A percentile compares a stretch with the other conserved stretches of the same genome.
phyloP scores from a whole-genome alignment of 2,888 invertebrate species.

The Diloba caeruleocephala region DNA sequence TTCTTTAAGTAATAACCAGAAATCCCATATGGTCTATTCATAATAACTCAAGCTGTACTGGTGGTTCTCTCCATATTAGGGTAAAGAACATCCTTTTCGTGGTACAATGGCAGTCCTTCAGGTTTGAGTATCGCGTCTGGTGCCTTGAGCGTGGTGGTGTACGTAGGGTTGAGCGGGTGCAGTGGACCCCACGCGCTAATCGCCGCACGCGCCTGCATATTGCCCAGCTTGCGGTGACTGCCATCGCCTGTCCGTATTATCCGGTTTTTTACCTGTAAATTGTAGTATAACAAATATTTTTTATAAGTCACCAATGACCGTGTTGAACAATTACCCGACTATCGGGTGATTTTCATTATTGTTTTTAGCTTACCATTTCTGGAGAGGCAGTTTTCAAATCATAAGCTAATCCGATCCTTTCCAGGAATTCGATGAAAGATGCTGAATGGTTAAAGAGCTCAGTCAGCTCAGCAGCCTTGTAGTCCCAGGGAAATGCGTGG shows the following conservation, averaged over 20 bases:
- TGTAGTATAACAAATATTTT: background rate
- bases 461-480: slow-evolving; percentile 95
- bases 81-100: too few relatives aligned
- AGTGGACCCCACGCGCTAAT: slow-evolving; percentile 72
- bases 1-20: too few relatives aligned
- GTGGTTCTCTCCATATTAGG: too few relatives aligned
- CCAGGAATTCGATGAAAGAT: slow-evolving; percentile 89
- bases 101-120: slow-evolving; percentile 73
- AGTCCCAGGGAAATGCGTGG: slow-evolving; percentile 97
- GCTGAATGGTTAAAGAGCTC: slow-evolving; percentile 90
- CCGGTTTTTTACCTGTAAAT: slow-evolving; percentile 84
- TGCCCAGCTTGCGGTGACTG: slow-evolving; percentile 86
- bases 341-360: too few relatives aligned
- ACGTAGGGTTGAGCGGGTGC: slow-evolving; percentile 83
- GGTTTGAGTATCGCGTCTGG: slow-evolving; percentile 67
- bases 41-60: too few relatives aligned
- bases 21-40: too few relatives aligned
- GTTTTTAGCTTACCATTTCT: slow-evolving; percentile 62
- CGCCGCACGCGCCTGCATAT: slow-evolving; percentile 67
- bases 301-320: too few relatives aligned
- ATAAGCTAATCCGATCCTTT: slow-evolving; percentile 89
- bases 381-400: slow-evolving; percentile 88
- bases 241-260: slow-evolving; percentile 91
- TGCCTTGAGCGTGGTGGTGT: slow-evolving; percentile 65
- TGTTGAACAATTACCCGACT: too few relatives aligned